A percentile compares a stretch with the other conserved stretches of the same genome.
Conservation (phyloP, 2,797 vertebrate species). For the Fistularia tabacaria region DNA sequence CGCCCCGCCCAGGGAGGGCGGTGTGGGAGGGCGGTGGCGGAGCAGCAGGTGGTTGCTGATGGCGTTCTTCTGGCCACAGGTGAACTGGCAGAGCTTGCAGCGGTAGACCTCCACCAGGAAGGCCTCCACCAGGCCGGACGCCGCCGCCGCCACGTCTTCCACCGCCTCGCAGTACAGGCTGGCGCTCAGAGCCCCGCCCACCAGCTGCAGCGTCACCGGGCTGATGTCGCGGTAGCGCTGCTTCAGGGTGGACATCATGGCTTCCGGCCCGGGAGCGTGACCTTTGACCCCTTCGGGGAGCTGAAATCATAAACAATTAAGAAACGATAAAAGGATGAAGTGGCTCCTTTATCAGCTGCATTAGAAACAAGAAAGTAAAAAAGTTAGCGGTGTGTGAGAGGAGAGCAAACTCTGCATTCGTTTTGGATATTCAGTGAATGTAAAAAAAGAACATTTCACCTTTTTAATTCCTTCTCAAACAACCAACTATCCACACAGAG, state of each 20-base stretch:
- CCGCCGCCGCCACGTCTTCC: constrained; percentile 45
- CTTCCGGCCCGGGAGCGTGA: constrained; percentile 7
- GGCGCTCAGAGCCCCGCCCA: constrained; percentile 44
- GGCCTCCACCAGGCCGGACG: constrained; percentile 53
- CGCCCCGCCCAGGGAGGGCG: not conserved
- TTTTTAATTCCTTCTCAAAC: no score
- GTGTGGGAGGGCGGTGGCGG: constrained; percentile 17
- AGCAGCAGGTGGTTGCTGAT: constrained; percentile 56
- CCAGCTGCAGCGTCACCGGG: constrained; percentile 41
- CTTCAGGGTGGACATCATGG: not conserved
- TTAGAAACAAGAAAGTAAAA: no score
- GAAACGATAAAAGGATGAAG: no score
- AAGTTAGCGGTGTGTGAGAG: no score
- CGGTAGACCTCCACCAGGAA: constrained; percentile 70
- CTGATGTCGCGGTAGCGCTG: constrained; percentile 50
- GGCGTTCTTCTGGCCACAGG: constrained; percentile 57
- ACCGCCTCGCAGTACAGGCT: constrained; percentile 51
- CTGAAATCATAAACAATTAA: no score
- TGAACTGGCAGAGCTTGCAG: constrained; percentile 70
- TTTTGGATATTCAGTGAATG: no score
- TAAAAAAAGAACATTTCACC: no score
- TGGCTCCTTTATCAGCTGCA: no score
- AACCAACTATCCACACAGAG: not conserved
- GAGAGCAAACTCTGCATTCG: no score
- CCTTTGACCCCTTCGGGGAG: not conserved